Conservation (phyloP, 1,140 invertebrate genomes). For the Mizuhopecten yessoensis region DNA sequence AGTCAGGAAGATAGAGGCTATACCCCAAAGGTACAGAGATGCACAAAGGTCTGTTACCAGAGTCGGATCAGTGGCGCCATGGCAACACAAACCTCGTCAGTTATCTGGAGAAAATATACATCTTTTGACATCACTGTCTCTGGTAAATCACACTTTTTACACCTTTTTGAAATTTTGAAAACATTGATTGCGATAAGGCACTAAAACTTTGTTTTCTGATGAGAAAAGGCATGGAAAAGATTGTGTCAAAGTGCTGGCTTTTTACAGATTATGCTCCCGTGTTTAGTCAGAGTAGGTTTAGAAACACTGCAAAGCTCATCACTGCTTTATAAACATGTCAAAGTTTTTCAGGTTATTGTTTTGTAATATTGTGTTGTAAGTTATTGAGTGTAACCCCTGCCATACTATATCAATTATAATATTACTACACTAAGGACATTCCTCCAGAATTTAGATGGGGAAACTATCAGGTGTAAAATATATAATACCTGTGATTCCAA, state of each 20-base stretch:
- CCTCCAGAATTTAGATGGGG: too few species aligned
- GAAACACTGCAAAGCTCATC: background rate
- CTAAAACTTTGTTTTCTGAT: constrained; percentile 5
- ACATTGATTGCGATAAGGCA: background rate
- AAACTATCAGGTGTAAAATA: too few species aligned
- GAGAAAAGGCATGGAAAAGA: background rate
- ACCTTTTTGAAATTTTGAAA: constrained; percentile 3
- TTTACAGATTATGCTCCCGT: background rate
- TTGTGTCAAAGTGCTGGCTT: background rate
- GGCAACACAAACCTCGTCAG: background rate
- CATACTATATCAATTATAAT: too few species aligned
- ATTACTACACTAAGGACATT: too few species aligned
- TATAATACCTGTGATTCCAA: too few species aligned
- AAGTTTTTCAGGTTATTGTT: background rate
- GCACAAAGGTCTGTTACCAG: background rate
- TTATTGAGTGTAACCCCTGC: too few species aligned
- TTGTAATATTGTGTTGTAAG: background rate
- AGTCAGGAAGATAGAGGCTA: constrained; percentile 21
- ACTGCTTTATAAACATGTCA: background rate
- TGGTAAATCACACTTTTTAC: background rate
- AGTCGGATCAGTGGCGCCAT: background rate
- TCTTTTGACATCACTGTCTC: background rate
- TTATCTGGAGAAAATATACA: background rate
- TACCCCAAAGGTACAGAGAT: background rate
- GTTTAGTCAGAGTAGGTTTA: background rate